Evolutionary conservation across 2,888 invertebrate genomes (phyloP).

Genomic region (Laspeyria flexula): DNA sequence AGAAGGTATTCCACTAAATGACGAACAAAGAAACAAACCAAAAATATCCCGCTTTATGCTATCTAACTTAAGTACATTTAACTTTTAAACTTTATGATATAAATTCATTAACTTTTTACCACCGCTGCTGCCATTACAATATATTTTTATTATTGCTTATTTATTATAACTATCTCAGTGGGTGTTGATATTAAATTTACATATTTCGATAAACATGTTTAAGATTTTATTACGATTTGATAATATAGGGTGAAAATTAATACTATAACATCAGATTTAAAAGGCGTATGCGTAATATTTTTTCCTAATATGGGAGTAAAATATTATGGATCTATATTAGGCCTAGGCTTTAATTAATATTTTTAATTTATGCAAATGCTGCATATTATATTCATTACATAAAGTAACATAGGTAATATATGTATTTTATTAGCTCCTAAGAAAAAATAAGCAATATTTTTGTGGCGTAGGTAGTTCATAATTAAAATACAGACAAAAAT

Average conservation of each 20-base stretch:
- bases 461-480: too few species aligned
- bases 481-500: too few species aligned
- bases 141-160: conserved; percentile 18
- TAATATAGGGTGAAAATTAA: background rate
- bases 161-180: conserved; percentile 15
- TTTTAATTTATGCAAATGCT: conserved; percentile 5
- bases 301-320: conserved; percentile 6
- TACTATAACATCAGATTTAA: background rate
- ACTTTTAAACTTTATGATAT: conserved; percentile 12
- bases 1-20: too few species aligned
- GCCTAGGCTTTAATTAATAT: background rate
- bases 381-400: too few species aligned
- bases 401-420: too few species aligned
- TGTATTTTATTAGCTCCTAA: too few species aligned
- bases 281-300: background rate
- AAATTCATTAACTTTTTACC: conserved; percentile 34
- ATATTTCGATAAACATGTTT: conserved; percentile 22
- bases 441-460: too few species aligned
- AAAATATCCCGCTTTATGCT: too few species aligned
- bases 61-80: too few species aligned
- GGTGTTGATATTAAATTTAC: conserved; percentile 33
- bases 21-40: too few species aligned
- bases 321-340: background rate
- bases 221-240: conserved; percentile 1
- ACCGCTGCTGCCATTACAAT: conserved; percentile 11